phyloP scores from a whole-genome alignment of 2,113 vertebrate genomes.

The Scytalopus superciliaris region DNA sequence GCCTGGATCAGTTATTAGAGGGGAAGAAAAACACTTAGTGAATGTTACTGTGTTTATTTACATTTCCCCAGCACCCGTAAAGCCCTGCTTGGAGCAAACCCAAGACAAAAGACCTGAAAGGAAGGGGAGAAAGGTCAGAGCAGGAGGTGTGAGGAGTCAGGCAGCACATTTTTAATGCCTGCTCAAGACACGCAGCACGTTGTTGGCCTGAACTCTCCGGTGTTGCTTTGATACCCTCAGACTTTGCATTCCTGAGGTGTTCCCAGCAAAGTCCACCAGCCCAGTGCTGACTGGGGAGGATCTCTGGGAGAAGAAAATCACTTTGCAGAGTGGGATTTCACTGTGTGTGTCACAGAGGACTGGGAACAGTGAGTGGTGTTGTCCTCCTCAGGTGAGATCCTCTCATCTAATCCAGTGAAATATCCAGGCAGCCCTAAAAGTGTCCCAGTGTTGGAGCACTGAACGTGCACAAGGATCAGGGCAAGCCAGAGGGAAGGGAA shows the following conservation, averaged over 20 bases:
- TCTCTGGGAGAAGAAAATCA: neutral
- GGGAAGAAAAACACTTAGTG: neutral
- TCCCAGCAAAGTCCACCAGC: neutral
- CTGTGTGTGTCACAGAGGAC: neutral
- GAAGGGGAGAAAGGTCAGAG: neutral
- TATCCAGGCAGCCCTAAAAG: neutral
- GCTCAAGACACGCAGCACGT: fast-evolving
- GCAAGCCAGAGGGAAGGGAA: neutral
- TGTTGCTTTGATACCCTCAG: neutral
- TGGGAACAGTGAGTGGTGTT: neutral
- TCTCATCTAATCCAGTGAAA: neutral
- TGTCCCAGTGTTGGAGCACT: fast-evolving
- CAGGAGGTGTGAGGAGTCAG: neutral
- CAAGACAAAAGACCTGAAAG: neutral
- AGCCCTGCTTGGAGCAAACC: neutral
- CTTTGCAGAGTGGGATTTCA: neutral
- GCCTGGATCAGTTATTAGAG: neutral
- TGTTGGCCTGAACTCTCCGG: neutral
- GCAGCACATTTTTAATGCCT: neutral
- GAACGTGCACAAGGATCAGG: neutral
- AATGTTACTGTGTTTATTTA: neutral
- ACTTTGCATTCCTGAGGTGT: neutral
- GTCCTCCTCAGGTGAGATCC: neutral
- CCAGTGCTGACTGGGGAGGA: neutral
- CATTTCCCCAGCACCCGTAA: neutral